Evolutionary conservation across 2,113 vertebrate genomes (phyloP).

Genomic region (Sialia sialis): DNA sequence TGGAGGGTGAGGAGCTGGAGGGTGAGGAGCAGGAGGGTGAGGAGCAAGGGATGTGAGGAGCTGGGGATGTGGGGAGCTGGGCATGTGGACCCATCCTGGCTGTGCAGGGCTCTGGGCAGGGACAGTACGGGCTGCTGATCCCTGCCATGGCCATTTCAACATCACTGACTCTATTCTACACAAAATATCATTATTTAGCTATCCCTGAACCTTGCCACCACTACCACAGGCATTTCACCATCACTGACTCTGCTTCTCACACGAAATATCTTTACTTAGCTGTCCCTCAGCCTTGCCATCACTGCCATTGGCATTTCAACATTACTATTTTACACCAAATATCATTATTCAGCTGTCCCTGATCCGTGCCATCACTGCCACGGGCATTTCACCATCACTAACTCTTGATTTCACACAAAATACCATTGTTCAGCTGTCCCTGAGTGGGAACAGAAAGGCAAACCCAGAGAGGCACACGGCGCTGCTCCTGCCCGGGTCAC

Average conservation of each 20-base stretch:
- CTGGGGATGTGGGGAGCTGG: too few relatives aligned
- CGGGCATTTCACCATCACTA: accelerated
- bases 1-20: neutral
- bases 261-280: neutral
- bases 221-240: accelerated
- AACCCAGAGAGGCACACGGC: neutral
- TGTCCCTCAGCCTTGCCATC: neutral
- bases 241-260: neutral
- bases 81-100: neutral
- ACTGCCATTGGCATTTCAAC: neutral
- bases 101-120: neutral
- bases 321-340: neutral
- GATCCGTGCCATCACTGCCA: neutral
- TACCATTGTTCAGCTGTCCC: neutral
- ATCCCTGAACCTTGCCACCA: neutral
- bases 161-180: neutral
- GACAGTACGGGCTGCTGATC: neutral
- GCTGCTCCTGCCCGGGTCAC: neutral
- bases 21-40: too few relatives aligned
- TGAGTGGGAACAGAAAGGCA: neutral
- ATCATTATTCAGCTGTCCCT: neutral
- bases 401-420: neutral
- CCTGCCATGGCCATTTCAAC: accelerated
- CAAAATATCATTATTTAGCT: too few relatives aligned
- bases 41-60: too few relatives aligned